Evolutionary conservation across 1,140 invertebrate genomes (phyloP).

Genomic region (Phymastichus coffea): DNA sequence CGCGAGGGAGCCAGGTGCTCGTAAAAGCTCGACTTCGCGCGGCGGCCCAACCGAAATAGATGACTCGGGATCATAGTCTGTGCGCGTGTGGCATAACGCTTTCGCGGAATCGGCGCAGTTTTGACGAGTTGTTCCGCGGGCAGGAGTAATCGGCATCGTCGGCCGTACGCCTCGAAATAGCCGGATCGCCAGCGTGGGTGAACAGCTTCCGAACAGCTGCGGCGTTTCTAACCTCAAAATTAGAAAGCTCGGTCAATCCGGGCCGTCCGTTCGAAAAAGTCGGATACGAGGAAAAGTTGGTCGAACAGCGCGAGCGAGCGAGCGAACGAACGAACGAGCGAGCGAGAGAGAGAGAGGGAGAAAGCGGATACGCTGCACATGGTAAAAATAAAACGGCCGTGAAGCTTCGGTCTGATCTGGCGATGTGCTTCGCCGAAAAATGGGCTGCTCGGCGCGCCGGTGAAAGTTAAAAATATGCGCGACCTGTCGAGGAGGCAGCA

Average conservation of each 20-base stretch:
- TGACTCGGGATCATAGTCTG: constrained; percentile 9
- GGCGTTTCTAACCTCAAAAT: neutral
- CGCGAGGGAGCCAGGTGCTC: neutral
- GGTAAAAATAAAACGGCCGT: no score
- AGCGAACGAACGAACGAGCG: no score
- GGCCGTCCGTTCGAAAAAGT: neutral
- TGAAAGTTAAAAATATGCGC: no score
- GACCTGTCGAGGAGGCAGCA: no score
- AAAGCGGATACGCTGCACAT: constrained; percentile 24
- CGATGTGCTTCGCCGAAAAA: no score
- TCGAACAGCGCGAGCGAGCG: neutral
- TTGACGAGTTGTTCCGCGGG: neutral
- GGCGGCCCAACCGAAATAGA: constrained; percentile 1
- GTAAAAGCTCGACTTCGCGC: neutral
- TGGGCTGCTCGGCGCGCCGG: no score
- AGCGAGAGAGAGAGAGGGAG: neutral
- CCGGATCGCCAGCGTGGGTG: neutral
- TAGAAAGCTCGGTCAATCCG: neutral
- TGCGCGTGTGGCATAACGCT: constrained; percentile 1
- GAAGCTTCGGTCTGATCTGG: no score
- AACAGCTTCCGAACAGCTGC: neutral
- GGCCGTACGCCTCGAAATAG: neutral
- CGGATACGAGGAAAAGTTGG: neutral
- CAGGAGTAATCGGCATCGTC: neutral
- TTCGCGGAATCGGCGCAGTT: constrained; percentile 3